These are phyloP conservation scores for Saccostrea echinata DNA, from an alignment of 1,140 invertebrate genomes.

Conservation along the genomic window DNA sequence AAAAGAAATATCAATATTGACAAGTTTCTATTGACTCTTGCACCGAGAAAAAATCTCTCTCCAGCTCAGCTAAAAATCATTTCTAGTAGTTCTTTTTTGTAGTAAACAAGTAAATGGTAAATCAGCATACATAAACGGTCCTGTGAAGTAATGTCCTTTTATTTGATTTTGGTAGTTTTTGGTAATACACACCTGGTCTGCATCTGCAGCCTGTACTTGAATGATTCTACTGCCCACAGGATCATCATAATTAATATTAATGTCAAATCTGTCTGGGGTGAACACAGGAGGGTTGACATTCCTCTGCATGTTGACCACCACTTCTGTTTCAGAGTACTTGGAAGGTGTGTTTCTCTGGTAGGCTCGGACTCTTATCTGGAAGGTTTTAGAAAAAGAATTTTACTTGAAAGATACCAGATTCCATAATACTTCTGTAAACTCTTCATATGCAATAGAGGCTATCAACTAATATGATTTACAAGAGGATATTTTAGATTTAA, in stretches of 20 bases:
- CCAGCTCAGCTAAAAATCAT: too few species aligned
- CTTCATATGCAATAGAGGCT: too few species aligned
- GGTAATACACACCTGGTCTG: slow-evolving; percentile 32
- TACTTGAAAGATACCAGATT: background rate
- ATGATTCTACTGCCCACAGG: slow-evolving; percentile 53
- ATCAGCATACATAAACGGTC: too few species aligned
- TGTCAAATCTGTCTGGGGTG: slow-evolving; percentile 69
- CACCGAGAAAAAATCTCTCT: too few species aligned
- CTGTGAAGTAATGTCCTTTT: too few species aligned
- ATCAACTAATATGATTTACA: too few species aligned
- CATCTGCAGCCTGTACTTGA: slow-evolving; percentile 56
- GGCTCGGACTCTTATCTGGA: slow-evolving; percentile 88
- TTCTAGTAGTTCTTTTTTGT: too few species aligned
- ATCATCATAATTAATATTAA: slow-evolving; percentile 48
- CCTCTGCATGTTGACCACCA: slow-evolving; percentile 86
- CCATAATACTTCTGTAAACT: background rate
- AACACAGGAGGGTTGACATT: slow-evolving; percentile 92
- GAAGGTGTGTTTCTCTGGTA: slow-evolving; percentile 91
- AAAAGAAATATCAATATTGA: slow-evolving; percentile 8
- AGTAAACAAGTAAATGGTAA: too few species aligned
- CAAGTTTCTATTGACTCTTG: too few species aligned
- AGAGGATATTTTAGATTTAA: too few species aligned
- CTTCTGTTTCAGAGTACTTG: slow-evolving; percentile 90
- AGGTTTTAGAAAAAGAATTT: background rate
- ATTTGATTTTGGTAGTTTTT: too few species aligned